Evolutionary conservation across 2,888 invertebrate genomes (phyloP).

Genomic region (Drosophila emarginata): DNA sequence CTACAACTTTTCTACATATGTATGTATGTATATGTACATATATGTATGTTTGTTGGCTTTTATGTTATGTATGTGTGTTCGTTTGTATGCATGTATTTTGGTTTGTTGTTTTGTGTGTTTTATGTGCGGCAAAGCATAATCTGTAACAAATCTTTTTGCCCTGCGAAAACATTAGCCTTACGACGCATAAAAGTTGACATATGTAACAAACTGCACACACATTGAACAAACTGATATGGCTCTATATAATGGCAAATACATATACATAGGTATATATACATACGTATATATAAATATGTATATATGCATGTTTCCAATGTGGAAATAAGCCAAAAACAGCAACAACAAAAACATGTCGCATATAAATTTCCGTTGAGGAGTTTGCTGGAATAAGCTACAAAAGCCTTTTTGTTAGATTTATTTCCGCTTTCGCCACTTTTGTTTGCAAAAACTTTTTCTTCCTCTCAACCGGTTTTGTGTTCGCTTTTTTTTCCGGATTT

Average conservation of each 20-base stretch:
- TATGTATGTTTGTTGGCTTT: not conserved
- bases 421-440: conserved; percentile 69
- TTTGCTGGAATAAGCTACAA: conserved; percentile 46
- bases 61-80: conserved; percentile 15
- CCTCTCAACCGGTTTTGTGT: not conserved
- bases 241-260: conserved; percentile 6
- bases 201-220: conserved; percentile 55
- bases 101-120: conserved; percentile 29
- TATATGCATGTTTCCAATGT: conserved; percentile 33
- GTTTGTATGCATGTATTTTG: conserved; percentile 21
- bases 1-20: not conserved
- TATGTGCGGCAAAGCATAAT: conserved; percentile 60
- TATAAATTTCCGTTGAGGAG: conserved; percentile 17
- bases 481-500: conserved; percentile 10
- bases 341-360: conserved; percentile 41
- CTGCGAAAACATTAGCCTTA: conserved; percentile 73
- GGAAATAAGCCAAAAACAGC: conserved; percentile 56
- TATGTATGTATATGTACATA: not conserved
- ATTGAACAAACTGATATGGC: conserved; percentile 7
- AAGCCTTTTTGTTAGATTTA: conserved; percentile 75
- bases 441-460: conserved; percentile 54
- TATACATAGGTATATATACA: conserved; percentile 8
- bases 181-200: conserved; percentile 71
- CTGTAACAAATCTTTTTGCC: conserved; percentile 70
- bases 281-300: conserved; percentile 8